Base-by-base conservation (phyloP, 1,140 invertebrate genomes). In the Drosophila pallidifrons region DNA sequence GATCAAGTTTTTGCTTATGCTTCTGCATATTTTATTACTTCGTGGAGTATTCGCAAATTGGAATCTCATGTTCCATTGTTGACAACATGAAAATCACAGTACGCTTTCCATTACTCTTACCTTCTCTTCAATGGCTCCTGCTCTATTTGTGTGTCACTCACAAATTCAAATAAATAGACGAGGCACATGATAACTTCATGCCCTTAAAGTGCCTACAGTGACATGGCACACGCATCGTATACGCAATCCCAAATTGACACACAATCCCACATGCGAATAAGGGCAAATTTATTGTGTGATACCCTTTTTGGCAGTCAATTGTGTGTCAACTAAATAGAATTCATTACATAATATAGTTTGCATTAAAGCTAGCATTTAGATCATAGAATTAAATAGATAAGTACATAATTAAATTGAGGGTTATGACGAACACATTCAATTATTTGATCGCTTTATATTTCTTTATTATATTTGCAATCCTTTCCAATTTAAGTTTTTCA, bases 161-260 rank as follows among this genome's bases (percentile, higher is more conserved):
- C 30, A 58, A 61, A 38, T 71, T 43, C 70, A 75, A 75, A 75
- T 71, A 82, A 75, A 85, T 60, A 73, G 73, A 68, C 73, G 38
- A 67, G 59, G 69, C 69, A 43, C 45, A 70, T 71, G 77, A 71
- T 85, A 75, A 61, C 63, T 71, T 60, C 52, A 70, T 52, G 60
- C 25, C 65, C 55, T 49, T 70, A 43, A 41, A 59, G 47, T 7
- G 58, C 38, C 7, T 49, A 25, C 47, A 28, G 47, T 49, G 16
- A 57, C 41, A 20, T 13, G 3, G 15, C 46, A 41, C 35, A 66
- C 16, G 67, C 35, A 60, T 20, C 47, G 47, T 52, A 72, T 58
- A 66, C 11, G 20, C 61, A 74, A 54, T 35, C 51, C 58, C 3
- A 59, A n/a, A 66, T 38, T 49, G 46, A 11, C 63, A 20, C 32